Evolutionary conservation across 64 coral and sea anemone genomes (phyloP).

Genomic region (Orbicella faveolata): DNA sequence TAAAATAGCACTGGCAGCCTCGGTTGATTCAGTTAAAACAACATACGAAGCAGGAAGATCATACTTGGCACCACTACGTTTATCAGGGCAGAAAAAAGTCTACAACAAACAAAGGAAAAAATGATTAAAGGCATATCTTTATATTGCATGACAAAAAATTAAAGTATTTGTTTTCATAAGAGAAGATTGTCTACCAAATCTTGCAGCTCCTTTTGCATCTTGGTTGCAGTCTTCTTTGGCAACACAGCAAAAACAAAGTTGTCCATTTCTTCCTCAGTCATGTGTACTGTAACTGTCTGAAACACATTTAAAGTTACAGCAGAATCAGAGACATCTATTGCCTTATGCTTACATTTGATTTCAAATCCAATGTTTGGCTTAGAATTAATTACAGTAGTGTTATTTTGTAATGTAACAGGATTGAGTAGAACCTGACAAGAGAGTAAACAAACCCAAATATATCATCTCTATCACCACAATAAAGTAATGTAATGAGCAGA

Average conservation of each 20-base stretch:
- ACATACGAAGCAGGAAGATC: slow-evolving; percentile 81
- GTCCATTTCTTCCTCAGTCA: slow-evolving; percentile 99
- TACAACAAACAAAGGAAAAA: slow-evolving; percentile 8
- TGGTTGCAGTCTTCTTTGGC: slow-evolving; percentile 91
- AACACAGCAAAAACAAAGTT: slow-evolving; percentile 98
- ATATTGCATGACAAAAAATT: too few relatives aligned
- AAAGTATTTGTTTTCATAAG: too few relatives aligned
- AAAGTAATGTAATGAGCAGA: too few relatives aligned
- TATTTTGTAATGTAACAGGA: too few relatives aligned
- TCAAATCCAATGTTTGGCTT: too few relatives aligned
- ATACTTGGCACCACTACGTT: slow-evolving; percentile 83
- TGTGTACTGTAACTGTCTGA: slow-evolving; percentile 94
- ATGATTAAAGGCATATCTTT: too few relatives aligned
- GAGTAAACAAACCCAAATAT: too few relatives aligned
- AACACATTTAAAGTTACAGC: slow-evolving; percentile 1
- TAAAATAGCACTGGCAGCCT: slow-evolving; percentile 65
- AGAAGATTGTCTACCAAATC: slow-evolving; percentile 70
- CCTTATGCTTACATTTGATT: too few relatives aligned
- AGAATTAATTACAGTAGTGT: too few relatives aligned
- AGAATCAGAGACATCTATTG: neutral
- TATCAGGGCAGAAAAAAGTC: slow-evolving; percentile 97
- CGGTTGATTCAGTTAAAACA: slow-evolving; percentile 83
- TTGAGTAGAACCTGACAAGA: too few relatives aligned
- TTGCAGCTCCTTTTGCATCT: slow-evolving; percentile 94
- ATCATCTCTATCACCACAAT: too few relatives aligned